These are phyloP conservation scores for Galeruca laticollis DNA, from an alignment of 2,888 invertebrate species.

Conservation along the genomic window DNA sequence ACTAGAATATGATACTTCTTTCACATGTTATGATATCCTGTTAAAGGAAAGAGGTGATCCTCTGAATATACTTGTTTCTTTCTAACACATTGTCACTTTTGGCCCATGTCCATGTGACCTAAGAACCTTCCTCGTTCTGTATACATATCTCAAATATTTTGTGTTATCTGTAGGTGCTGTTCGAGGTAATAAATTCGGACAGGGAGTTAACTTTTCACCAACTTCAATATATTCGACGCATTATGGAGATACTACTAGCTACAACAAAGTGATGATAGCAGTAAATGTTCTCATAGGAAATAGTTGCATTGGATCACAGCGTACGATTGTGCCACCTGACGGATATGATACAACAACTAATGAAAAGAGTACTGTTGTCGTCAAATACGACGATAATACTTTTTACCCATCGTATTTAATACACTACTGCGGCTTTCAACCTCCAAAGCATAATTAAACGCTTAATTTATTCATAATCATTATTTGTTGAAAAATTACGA, in stretches of 20 bases:
- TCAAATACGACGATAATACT: conserved; percentile 32
- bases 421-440: conserved; percentile 22
- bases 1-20: too few species aligned
- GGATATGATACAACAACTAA: conserved; percentile 23
- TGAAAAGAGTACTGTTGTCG: neutral
- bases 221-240: conserved; percentile 17
- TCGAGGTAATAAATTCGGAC: conserved; percentile 24
- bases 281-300: conserved; percentile 24
- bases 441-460: too few species aligned
- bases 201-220: conserved; percentile 22
- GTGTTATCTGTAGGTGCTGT: conserved; percentile 16
- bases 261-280: conserved; percentile 29
- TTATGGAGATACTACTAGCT: conserved; percentile 25
- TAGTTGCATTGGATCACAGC: conserved; percentile 3
- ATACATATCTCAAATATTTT: neutral
- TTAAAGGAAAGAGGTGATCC: too few species aligned
- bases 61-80: too few species aligned
- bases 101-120: too few species aligned
- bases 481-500: too few species aligned
- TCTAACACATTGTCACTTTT: too few species aligned
- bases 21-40: too few species aligned
- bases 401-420: conserved; percentile 33
- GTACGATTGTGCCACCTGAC: conserved; percentile 1
- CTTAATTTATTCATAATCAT: too few species aligned
- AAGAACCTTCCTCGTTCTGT: too few species aligned